phyloP scores from a whole-genome alignment of 2,113 vertebrate genomes.

The Trachemys scripta region DNA sequence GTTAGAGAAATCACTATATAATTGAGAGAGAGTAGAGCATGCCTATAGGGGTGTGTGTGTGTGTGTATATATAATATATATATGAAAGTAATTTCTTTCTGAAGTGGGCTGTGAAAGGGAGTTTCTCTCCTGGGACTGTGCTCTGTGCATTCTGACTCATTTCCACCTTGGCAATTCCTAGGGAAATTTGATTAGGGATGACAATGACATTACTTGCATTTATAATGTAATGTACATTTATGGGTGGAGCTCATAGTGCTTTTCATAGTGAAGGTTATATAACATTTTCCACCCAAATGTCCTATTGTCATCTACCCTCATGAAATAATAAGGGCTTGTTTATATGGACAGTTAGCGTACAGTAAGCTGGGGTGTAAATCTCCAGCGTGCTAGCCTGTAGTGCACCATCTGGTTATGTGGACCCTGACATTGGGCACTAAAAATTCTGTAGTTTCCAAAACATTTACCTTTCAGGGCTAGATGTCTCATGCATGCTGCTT shows the following conservation, averaged over 20 bases:
- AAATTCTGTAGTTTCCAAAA: neutral
- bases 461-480: neutral
- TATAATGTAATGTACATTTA: neutral
- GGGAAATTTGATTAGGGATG: neutral
- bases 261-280: neutral
- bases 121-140: neutral
- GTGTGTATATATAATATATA: neutral
- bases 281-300: neutral
- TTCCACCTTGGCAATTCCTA: neutral
- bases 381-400: neutral
- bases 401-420: neutral
- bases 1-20: neutral
- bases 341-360: neutral
- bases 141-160: neutral
- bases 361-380: neutral
- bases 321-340: neutral
- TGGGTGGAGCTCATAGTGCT: neutral
- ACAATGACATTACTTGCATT: neutral
- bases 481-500: neutral
- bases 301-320: neutral
- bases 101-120: neutral
- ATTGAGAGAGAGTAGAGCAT: neutral
- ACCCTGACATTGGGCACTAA: neutral
- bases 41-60: neutral
- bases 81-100: slow-evolving; percentile 20